A percentile compares a stretch with the other conserved stretches of the same genome.
Conservation (phyloP, 30 jellyfish, hydroid and myxozoan genomes). For the Hydractinia echinata region DNA sequence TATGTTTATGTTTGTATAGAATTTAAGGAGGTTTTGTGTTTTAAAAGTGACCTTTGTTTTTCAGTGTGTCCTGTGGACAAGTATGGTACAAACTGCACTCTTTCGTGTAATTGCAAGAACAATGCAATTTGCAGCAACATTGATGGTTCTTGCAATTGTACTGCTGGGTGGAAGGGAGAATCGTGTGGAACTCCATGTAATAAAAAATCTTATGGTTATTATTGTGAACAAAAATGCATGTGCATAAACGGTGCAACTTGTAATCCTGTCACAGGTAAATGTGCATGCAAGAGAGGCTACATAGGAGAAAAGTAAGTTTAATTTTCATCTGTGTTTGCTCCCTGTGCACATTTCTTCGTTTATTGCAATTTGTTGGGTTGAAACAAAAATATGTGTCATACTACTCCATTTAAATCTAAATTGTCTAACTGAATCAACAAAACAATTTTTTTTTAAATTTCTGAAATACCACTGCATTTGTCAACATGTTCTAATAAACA, state of each 20-base stretch:
- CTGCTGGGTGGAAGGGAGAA: conserved; percentile 54
- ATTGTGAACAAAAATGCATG: conserved; percentile 34
- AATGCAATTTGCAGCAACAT: conserved; percentile 57
- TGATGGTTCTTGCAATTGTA: conserved; percentile 62
- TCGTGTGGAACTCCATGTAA: conserved; percentile 37
- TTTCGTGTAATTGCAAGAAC: conserved; percentile 51
- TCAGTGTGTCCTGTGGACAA: conserved; percentile 45
- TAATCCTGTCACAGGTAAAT: conserved; percentile 49
- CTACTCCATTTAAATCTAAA: too few species aligned
- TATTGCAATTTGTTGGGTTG: too few species aligned
- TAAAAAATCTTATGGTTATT: conserved; percentile 26
- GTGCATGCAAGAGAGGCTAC: conserved; percentile 30
- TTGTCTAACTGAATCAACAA: too few species aligned
- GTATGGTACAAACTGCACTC: conserved; percentile 51
- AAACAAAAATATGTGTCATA: too few species aligned
- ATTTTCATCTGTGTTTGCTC: neutral
- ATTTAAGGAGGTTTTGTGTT: too few species aligned
- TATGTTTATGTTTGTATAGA: too few species aligned
- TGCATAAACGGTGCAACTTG: conserved; percentile 38
- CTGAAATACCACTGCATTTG: too few species aligned
- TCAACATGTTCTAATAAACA: too few species aligned
- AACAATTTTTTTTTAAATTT: too few species aligned
- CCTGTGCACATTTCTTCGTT: too few species aligned
- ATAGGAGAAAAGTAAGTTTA: conserved; percentile 4
- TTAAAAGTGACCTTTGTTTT: too few species aligned